Evolutionary conservation across 2,888 invertebrate species (phyloP).

Genomic region (Ypsolopha scabrella): DNA sequence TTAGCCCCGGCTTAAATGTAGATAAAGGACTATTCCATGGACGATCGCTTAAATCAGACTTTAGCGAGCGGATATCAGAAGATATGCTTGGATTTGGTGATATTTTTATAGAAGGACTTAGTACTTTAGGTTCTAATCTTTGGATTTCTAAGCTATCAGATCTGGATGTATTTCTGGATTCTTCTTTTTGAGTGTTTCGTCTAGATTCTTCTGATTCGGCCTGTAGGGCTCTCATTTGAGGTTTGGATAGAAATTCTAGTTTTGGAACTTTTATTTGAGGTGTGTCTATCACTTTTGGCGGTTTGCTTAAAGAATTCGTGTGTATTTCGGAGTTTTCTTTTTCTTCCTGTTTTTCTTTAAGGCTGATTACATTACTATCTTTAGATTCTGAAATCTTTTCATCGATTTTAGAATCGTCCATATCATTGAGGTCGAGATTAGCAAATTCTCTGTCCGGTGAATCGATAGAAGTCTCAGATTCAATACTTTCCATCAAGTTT

Average conservation of each 20-base stretch:
- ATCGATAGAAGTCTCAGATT: constrained; percentile 63
- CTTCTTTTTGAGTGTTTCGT: constrained; percentile 26
- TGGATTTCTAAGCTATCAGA: constrained; percentile 18
- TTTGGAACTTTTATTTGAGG: constrained; percentile 56
- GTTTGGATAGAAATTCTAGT: constrained; percentile 37
- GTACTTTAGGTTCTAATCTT: constrained; percentile 28
- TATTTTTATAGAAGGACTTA: constrained; percentile 32
- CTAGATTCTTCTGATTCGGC: constrained; percentile 44
- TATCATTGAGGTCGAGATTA: constrained; percentile 51
- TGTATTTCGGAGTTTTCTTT: constrained; percentile 33
- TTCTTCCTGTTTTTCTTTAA: constrained; percentile 32
- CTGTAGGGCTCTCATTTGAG: constrained; percentile 24
- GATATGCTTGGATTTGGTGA: constrained; percentile 42
- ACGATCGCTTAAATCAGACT: constrained; percentile 31
- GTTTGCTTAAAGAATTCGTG: constrained; percentile 14
- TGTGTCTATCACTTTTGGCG: constrained; percentile 7
- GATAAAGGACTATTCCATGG: constrained; percentile 24
- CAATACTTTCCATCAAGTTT: constrained; percentile 64
- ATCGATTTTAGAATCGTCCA: constrained; percentile 18
- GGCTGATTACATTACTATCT: constrained; percentile 2
- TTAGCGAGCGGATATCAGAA: constrained; percentile 39
- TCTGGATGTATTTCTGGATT: constrained; percentile 22
- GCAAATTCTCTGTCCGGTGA: constrained; percentile 61
- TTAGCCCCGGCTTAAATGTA: constrained; percentile 38
- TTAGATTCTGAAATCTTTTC: constrained; percentile 1